phyloP scores from a whole-genome alignment of 2,888 invertebrate species.

The Andrena camellia region DNA sequence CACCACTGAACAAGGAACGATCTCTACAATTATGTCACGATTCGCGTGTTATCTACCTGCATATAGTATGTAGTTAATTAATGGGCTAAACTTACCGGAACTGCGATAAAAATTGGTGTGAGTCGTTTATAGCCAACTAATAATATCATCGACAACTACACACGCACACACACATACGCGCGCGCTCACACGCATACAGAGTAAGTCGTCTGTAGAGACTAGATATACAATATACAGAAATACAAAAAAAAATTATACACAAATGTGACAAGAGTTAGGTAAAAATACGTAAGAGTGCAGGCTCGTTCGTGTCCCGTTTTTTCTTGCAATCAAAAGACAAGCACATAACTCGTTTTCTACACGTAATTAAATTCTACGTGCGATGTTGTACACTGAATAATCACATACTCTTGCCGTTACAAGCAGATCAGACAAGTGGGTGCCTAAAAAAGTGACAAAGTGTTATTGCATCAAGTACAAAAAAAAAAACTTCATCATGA shows the following conservation, averaged over 20 bases:
- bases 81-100: slow-evolving; percentile 80
- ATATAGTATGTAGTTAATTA: slow-evolving; percentile 60
- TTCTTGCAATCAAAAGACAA: slow-evolving; percentile 60
- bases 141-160: slow-evolving; percentile 70
- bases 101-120: slow-evolving; percentile 79
- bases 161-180: slow-evolving; percentile 53
- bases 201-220: slow-evolving; percentile 57
- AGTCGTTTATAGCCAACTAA: slow-evolving; percentile 79
- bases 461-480: slow-evolving; percentile 43
- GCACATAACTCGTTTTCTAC: slow-evolving; percentile 57
- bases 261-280: slow-evolving; percentile 59
- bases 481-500: slow-evolving; percentile 52
- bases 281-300: slow-evolving; percentile 75
- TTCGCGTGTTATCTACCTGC: slow-evolving; percentile 15
- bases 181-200: slow-evolving; percentile 29
- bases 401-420: slow-evolving; percentile 59
- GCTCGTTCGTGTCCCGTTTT: slow-evolving; percentile 70
- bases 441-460: slow-evolving; percentile 55
- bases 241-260: slow-evolving; percentile 14
- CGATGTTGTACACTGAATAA: slow-evolving; percentile 48
- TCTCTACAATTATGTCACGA: slow-evolving; percentile 21
- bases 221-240: slow-evolving; percentile 42
- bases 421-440: slow-evolving; percentile 44
- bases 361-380: slow-evolving; percentile 65
- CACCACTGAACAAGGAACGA: slow-evolving; percentile 12